Base-by-base conservation (phyloP, 2,888 invertebrate species). In the Clusia tigrina region DNA sequence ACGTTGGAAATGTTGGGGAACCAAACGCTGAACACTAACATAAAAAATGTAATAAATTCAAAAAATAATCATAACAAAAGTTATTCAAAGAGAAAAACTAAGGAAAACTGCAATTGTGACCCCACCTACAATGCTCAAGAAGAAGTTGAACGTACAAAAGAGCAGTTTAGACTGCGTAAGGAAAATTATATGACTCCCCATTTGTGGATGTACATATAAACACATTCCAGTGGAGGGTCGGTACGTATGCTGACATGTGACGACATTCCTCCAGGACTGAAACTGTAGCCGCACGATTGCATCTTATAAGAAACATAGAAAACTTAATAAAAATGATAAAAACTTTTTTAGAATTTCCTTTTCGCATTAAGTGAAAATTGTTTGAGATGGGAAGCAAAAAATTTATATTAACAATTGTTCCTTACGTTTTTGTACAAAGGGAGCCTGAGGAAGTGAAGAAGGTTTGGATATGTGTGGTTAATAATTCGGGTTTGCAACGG, bases 21-120 rank as follows among this genome's bases (percentile, higher is more conserved):
- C 12, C 17, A 54, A 54, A 24, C 17, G 52, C 22, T 52, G 9
- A 24, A 48, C 5, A 52, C 22, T 23, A 24, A 54, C 25, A 25
- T 25, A 23, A 25, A 54, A 54, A 58, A 53, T 37, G 55, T 55
- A 62, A 65, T 65, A 65, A n/a, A n/a, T n/a, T n/a, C n/a, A n/a
- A n/a, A 59, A 55, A 65, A 65, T 65, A 65, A 65, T 59, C 65
- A 65, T 59, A 59, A 53, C 62, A 58, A 54, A 65, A 65, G 53
- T 65, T 65, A 62, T 51, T 62, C 62, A 46, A 62, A 51, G 59
- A 53, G 65, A 62, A 62, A 65, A 62, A 59, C 38, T 17, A 22
- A 48, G 18, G 22, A 48, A 42, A 48, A 20, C 48, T 3, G 20
- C 48, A 48, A 15, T 20, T 15, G 42, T 15, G 3, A 42, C 42